phyloP scores from a whole-genome alignment of 2,888 invertebrate species.

The Iselma pallidipennis region DNA sequence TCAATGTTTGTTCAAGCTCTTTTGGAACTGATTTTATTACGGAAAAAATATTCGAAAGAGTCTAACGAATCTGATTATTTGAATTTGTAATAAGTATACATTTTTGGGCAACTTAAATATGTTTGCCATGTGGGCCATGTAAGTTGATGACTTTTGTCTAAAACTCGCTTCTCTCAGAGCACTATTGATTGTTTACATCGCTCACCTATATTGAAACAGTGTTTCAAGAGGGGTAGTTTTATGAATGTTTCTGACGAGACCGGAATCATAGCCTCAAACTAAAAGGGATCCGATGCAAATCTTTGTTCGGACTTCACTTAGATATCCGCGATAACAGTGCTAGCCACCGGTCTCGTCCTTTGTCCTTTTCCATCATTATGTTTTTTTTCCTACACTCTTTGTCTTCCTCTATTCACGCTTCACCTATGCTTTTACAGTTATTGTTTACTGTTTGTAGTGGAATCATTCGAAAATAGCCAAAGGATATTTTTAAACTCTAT shows the following conservation, averaged over 20 bases:
- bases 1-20: constrained; percentile 44
- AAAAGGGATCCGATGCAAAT: constrained; percentile 38
- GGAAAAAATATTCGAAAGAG: neutral
- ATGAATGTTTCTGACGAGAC: constrained; percentile 44
- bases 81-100: too few relatives aligned
- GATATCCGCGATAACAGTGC: constrained; percentile 15
- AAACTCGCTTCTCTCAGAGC: constrained; percentile 34
- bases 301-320: constrained; percentile 30
- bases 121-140: constrained; percentile 20
- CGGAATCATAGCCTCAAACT: constrained; percentile 36
- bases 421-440: constrained; percentile 46
- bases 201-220: constrained; percentile 48
- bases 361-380: constrained; percentile 33
- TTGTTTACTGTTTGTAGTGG: constrained; percentile 47
- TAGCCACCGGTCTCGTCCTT: constrained; percentile 29
- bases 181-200: constrained; percentile 44
- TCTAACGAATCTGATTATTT: neutral
- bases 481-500: constrained; percentile 8
- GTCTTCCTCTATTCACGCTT: constrained; percentile 27
- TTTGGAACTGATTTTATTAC: constrained; percentile 3
- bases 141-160: constrained; percentile 30
- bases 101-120: too few relatives aligned
- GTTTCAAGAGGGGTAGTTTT: constrained; percentile 43
- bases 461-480: constrained; percentile 43
- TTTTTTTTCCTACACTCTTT: constrained; percentile 16